phyloP scores from a whole-genome alignment of 2,113 vertebrate genomes.

The Cheirogaleus medius region DNA sequence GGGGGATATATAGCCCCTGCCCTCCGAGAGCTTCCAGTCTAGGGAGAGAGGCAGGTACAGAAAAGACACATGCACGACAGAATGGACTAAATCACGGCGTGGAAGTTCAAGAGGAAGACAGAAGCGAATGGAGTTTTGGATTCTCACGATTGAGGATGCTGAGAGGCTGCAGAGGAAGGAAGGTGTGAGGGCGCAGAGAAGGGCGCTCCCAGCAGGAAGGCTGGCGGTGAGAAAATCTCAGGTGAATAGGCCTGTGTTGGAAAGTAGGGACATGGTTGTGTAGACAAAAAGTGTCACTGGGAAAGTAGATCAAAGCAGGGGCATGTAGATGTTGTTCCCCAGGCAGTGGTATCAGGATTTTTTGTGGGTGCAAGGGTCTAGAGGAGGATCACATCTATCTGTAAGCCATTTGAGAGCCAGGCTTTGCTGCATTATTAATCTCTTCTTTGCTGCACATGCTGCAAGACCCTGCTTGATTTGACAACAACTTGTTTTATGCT shows the following conservation, averaged over 20 bases:
- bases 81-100: accelerated
- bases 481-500: not conserved
- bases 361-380: no score
- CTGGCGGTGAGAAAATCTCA: not conserved
- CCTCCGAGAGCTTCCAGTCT: not conserved
- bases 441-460: not conserved
- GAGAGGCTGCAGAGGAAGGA: not conserved
- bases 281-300: not conserved
- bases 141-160: not conserved
- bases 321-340: accelerated
- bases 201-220: not conserved
- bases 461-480: not conserved
- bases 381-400: not conserved
- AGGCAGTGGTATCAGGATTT: not conserved
- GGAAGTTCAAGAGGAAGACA: not conserved
- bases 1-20: not conserved
- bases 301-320: not conserved
- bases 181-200: no score
- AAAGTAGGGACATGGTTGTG: accelerated
- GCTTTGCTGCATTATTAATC: not conserved
- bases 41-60: not conserved
- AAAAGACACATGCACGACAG: accelerated
- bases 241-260: not conserved
- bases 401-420: not conserved
- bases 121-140: not conserved